Conservation (phyloP, 1,140 invertebrate genomes). For the Bombus sibiricus region DNA sequence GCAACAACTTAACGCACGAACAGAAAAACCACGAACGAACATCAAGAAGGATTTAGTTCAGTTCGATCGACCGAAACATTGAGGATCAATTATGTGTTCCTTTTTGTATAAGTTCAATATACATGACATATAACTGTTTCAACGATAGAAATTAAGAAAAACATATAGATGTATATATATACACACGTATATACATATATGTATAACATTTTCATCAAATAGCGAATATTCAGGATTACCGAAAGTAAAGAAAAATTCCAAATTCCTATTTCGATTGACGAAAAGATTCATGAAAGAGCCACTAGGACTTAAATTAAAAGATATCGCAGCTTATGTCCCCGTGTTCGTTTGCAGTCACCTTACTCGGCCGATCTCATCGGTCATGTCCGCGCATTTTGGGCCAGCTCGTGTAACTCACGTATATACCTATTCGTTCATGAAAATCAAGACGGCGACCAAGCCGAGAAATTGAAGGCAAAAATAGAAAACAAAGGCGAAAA, state of each 20-base stretch:
- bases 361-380: constrained; percentile 1
- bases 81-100: constrained; percentile 27
- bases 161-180: not conserved
- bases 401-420: constrained; percentile 73
- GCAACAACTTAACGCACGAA: not conserved
- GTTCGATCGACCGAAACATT: constrained; percentile 19
- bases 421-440: constrained; percentile 42
- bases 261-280: not conserved
- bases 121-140: not conserved
- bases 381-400: constrained; percentile 65
- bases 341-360: constrained; percentile 13
- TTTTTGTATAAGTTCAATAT: constrained; percentile 26
- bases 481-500: not conserved
- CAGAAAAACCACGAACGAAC: not conserved
- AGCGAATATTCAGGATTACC: constrained; percentile 20
- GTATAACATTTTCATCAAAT: not conserved
- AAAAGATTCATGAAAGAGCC: no score
- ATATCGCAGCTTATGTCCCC: not conserved
- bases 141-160: constrained; percentile 12
- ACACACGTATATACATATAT: not conserved
- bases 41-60: constrained; percentile 12
- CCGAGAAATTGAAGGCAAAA: not conserved
- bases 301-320: not conserved
- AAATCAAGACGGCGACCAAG: not conserved
- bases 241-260: not conserved